A percentile compares a stretch with the other conserved stretches of the same genome.
Evolutionary conservation across 2,888 invertebrate genomes (phyloP).

Genomic region (Mayetiola destructor): DNA sequence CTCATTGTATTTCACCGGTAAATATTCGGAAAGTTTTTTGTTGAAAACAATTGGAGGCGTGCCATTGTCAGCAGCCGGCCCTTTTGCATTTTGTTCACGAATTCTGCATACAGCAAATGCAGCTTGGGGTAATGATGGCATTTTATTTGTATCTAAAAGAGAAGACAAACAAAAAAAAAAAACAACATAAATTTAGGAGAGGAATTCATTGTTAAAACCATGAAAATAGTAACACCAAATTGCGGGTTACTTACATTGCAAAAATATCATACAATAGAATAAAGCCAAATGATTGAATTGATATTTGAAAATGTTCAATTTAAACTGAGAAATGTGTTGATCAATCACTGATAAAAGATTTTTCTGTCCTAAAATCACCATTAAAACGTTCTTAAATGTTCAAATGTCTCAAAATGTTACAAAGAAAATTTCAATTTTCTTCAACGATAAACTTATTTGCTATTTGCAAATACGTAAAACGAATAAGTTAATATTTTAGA

Average conservation of each 20-base stretch:
- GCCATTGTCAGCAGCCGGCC: neutral
- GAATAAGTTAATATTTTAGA: no score
- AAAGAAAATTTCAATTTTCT: no score
- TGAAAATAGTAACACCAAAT: neutral
- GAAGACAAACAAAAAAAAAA: neutral
- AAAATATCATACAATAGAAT: neutral
- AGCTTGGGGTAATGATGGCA: slow-evolving; percentile 64
- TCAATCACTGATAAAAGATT: neutral
- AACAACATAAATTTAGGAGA: neutral
- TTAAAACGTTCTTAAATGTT: neutral
- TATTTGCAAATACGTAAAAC: no score
- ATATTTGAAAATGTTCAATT: neutral
- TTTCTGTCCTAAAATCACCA: neutral
- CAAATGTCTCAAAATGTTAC: neutral
- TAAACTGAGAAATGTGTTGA: neutral
- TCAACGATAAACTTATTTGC: no score
- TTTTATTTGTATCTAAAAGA: slow-evolving; percentile 25
- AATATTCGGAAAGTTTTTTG: slow-evolving; percentile 46
- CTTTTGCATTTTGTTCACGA: slow-evolving; percentile 33
- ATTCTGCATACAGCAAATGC: slow-evolving; percentile 60
- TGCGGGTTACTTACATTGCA: neutral
- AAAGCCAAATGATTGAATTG: neutral
- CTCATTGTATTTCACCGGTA: slow-evolving; percentile 65
- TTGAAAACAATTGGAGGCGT: slow-evolving; percentile 17
- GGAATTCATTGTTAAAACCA: neutral